Conservation (phyloP, 2,797 vertebrate genomes). For the Galaxias olidus region DNA sequence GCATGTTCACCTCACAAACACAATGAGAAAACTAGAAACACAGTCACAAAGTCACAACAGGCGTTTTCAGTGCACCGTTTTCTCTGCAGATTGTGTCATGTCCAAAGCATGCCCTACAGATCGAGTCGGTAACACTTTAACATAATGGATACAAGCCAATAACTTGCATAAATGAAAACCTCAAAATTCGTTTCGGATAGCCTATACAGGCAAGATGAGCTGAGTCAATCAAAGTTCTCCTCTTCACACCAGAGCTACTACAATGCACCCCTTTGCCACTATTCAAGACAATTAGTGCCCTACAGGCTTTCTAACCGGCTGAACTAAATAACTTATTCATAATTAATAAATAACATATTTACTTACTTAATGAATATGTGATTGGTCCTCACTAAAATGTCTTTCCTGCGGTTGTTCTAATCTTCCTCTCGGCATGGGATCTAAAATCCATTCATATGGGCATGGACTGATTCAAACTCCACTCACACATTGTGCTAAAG, state of each 20-base stretch:
- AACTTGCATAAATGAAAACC: constrained; percentile 25
- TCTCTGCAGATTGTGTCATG: constrained; percentile 40
- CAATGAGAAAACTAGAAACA: constrained; percentile 23
- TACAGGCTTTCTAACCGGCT: constrained; percentile 29
- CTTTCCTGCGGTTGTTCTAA: background rate
- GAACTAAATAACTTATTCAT: constrained; percentile 4
- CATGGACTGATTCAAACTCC: constrained; percentile 32
- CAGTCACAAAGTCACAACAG: constrained; percentile 20
- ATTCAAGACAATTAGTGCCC: background rate
- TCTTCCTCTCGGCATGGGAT: constrained; percentile 42
- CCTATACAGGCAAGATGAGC: no score
- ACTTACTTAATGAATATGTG: no score
- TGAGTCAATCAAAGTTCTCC: no score
- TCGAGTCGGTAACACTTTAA: constrained; percentile 47
- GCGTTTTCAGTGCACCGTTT: constrained; percentile 29
- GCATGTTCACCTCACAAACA: constrained; percentile 65
- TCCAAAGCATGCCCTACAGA: constrained; percentile 55
- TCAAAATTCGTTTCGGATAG: no score
- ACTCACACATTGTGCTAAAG: constrained; percentile 36
- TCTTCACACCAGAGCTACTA: no score
- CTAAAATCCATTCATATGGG: background rate
- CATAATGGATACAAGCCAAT: constrained; percentile 21
- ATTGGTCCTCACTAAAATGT: background rate
- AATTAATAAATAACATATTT: no score
- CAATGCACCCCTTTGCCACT: background rate